Evolutionary conservation across 2,888 invertebrate genomes (phyloP).

Genomic region (Iselma pallidipennis): DNA sequence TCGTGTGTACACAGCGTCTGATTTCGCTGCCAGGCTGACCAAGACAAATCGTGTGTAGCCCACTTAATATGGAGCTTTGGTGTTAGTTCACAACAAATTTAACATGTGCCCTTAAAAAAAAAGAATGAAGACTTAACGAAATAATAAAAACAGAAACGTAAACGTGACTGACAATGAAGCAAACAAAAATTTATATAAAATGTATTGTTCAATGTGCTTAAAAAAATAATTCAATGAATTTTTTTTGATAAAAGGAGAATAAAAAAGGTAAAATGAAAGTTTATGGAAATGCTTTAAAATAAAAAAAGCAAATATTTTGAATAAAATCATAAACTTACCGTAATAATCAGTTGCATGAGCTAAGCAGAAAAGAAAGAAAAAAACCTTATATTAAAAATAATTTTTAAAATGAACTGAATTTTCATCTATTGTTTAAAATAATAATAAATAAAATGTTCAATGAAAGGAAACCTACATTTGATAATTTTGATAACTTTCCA

Average conservation of each 20-base stretch:
- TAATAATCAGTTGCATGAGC: constrained; percentile 98
- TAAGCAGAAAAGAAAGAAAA: constrained; percentile 58
- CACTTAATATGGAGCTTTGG: constrained; percentile 17
- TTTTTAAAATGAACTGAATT: background rate
- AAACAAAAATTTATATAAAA: too few relatives aligned
- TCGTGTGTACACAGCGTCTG: too few relatives aligned
- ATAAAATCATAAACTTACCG: constrained; percentile 91
- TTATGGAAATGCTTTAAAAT: background rate
- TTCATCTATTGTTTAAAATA: constrained; percentile 3
- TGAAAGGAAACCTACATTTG: constrained; percentile 26
- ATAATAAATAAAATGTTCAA: constrained; percentile 1
- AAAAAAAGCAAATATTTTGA: constrained; percentile 47
- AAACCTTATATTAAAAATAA: constrained; percentile 41
- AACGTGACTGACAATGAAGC: too few relatives aligned
- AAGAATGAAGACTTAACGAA: background rate
- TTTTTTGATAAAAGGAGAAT: background rate
- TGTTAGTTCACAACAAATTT: constrained; percentile 23
- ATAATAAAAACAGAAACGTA: too few relatives aligned
- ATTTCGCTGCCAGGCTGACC: too few relatives aligned
- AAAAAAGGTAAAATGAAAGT: background rate
- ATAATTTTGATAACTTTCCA: background rate
- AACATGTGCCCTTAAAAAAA: constrained; percentile 28
- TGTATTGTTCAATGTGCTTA: too few relatives aligned
- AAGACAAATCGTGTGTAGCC: too few relatives aligned
- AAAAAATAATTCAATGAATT: too few relatives aligned